phyloP scores from a whole-genome alignment of 1,140 invertebrate species.

The Macrobrachium nipponense region DNA sequence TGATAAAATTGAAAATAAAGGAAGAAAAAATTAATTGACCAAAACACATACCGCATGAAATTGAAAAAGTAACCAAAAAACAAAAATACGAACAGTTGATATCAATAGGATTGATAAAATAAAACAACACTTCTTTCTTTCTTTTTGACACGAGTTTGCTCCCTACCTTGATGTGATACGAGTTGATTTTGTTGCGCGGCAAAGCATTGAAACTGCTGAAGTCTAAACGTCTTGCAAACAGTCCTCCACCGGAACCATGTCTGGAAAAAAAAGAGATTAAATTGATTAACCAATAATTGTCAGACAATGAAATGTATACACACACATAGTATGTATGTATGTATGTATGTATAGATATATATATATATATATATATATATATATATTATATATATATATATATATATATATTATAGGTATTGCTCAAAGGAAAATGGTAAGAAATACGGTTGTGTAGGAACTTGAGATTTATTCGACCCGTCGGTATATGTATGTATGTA shows the following conservation, averaged over 20 bases:
- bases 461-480: too few species aligned
- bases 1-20: background rate
- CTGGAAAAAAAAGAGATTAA: constrained; percentile 71
- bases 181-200: constrained; percentile 95
- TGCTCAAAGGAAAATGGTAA: too few species aligned
- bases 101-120: constrained; percentile 25
- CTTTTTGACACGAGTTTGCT: constrained; percentile 38
- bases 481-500: too few species aligned
- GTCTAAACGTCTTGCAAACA: constrained; percentile 90
- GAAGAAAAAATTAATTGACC: constrained; percentile 1
- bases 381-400: too few species aligned
- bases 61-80: constrained; percentile 13
- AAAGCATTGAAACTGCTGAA: constrained; percentile 95
- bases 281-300: background rate
- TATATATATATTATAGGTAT: too few species aligned
- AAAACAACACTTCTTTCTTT: constrained; percentile 39
- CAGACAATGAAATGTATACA: too few species aligned
- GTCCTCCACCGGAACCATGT: constrained; percentile 86
- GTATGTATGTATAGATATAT: too few species aligned
- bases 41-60: background rate
- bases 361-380: too few species aligned
- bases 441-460: too few species aligned
- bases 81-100: background rate
- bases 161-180: constrained; percentile 97
- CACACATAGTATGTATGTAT: too few species aligned